These are phyloP conservation scores for Premnoplex brunnescens DNA, from an alignment of 2,797 vertebrate genomes.

Conservation along the genomic window DNA sequence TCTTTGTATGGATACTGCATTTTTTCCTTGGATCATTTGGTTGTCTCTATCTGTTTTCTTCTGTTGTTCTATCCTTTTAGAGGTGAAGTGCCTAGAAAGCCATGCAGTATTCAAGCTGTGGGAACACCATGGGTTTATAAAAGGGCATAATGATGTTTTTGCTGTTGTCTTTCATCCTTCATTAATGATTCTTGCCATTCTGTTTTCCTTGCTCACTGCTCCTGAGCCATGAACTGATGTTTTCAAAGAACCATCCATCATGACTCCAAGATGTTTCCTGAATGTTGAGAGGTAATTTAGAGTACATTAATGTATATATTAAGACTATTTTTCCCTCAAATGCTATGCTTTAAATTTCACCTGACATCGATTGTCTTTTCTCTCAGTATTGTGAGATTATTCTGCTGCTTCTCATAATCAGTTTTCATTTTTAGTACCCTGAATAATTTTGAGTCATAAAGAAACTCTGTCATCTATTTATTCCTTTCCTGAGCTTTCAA, in stretches of 20 bases:
- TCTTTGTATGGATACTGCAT: background rate
- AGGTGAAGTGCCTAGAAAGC: background rate
- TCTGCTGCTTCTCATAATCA: background rate
- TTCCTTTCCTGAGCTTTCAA: background rate
- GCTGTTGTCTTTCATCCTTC: background rate
- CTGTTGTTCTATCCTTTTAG: background rate
- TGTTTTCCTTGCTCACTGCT: background rate
- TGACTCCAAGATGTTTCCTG: background rate
- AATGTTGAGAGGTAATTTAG: background rate
- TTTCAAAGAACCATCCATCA: background rate
- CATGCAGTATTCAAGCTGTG: background rate
- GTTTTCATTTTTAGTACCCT: conserved; percentile 1
- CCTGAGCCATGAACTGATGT: background rate
- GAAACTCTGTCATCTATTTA: background rate
- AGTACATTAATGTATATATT: background rate
- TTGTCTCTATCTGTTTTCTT: background rate
- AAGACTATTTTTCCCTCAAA: background rate
- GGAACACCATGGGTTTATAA: background rate
- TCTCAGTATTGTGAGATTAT: background rate
- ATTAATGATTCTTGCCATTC: background rate
- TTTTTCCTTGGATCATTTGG: background rate
- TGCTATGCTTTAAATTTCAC: background rate
- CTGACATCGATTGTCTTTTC: background rate
- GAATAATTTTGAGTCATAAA: background rate
- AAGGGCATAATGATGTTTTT: background rate